phyloP scores from a whole-genome alignment of 1,140 invertebrate genomes.

The Ceratosolen solmsi region DNA sequence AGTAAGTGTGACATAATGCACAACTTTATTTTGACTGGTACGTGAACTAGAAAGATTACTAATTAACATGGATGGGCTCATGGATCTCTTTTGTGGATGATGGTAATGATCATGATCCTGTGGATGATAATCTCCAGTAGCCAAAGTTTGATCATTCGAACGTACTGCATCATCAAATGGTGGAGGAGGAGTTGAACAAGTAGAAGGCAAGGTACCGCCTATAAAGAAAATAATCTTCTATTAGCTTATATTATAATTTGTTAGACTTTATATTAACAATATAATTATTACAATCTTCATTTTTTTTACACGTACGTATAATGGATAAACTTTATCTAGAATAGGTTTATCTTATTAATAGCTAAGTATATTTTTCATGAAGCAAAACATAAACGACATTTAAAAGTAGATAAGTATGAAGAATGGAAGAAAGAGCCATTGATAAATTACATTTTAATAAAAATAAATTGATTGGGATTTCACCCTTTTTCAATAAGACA shows the following conservation, averaged over 20 bases:
- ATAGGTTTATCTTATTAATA: no score
- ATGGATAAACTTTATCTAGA: background rate
- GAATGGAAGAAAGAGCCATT: no score
- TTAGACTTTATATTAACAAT: background rate
- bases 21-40: slow-evolving; percentile 65
- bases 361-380: no score
- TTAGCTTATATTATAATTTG: slow-evolving; percentile 61
- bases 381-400: no score
- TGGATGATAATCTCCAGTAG: slow-evolving; percentile 67
- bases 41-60: slow-evolving; percentile 63
- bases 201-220: slow-evolving; percentile 77
- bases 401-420: no score
- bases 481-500: slow-evolving; percentile 46
- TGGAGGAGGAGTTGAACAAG: slow-evolving; percentile 89
- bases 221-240: slow-evolving; percentile 69
- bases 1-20: slow-evolving; percentile 68
- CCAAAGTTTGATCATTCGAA: slow-evolving; percentile 73
- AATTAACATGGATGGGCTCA: slow-evolving; percentile 61
- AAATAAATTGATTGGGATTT: slow-evolving; percentile 18
- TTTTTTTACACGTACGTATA: no score
- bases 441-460: background rate
- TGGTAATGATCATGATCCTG: slow-evolving; percentile 54
- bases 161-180: slow-evolving; percentile 85
- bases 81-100: slow-evolving; percentile 56
- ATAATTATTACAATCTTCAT: background rate